A percentile compares a stretch with the other conserved stretches of the same genome.
Evolutionary conservation across 2,113 vertebrate genomes (phyloP).

Genomic region (Rhinichthys klamathensis): DNA sequence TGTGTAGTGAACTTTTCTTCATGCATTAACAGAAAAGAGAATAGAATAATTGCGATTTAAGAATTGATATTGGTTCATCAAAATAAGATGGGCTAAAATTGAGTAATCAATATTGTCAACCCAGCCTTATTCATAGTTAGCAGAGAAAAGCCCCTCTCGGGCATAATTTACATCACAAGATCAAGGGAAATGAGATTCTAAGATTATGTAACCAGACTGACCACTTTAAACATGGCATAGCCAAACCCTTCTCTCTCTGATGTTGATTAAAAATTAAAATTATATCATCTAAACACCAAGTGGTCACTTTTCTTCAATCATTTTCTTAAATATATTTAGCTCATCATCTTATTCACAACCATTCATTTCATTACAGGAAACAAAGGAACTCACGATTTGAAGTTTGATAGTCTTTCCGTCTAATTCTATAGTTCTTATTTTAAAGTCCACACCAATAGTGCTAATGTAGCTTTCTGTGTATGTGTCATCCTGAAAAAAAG

Average conservation of each 20-base stretch:
- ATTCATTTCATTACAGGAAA: background rate
- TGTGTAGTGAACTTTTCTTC: background rate
- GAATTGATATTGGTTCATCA: background rate
- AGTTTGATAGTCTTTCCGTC: slow-evolving; percentile 99
- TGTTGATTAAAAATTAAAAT: background rate
- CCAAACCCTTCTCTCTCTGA: background rate
- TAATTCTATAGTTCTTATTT: slow-evolving; percentile 99
- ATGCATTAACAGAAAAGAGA: too few relatives aligned
- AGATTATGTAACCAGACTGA: background rate
- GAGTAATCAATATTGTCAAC: background rate
- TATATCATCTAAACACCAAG: background rate
- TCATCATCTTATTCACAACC: background rate
- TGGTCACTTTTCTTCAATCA: background rate
- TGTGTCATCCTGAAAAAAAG: slow-evolving; percentile 90
- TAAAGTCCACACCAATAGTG: slow-evolving; percentile 99
- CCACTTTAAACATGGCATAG: background rate
- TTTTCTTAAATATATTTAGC: background rate
- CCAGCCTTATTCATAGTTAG: background rate
- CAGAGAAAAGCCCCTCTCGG: background rate
- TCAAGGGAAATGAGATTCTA: background rate
- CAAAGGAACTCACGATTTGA: slow-evolving; percentile 92
- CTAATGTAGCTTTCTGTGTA: slow-evolving; percentile 99
- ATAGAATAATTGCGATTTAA: background rate
- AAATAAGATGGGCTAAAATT: background rate
- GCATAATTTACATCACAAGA: background rate